phyloP scores from a whole-genome alignment of 2,797 vertebrate genomes.

The Sebastes flavidus region DNA sequence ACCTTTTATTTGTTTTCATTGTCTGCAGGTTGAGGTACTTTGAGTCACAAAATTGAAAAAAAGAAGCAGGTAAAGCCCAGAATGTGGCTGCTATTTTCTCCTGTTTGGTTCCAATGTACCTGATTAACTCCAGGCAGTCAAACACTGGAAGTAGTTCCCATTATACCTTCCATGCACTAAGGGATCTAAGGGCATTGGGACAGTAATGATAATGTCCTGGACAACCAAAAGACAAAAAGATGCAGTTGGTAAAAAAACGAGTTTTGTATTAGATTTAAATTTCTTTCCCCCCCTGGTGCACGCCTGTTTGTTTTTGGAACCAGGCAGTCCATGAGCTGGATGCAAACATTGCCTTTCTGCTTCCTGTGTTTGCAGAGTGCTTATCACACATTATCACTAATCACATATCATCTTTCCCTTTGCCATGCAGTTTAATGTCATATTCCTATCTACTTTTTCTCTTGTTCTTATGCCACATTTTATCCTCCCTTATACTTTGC shows the following conservation, averaged over 20 bases:
- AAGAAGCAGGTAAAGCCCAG: background rate
- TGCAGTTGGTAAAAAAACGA: background rate
- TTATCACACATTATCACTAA: background rate
- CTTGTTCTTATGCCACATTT: background rate
- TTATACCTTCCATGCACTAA: background rate
- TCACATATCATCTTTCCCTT: background rate
- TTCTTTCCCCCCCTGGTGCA: background rate
- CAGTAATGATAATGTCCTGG: constrained; percentile 1
- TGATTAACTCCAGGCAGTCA: background rate
- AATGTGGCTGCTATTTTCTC: background rate
- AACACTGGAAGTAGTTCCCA: background rate
- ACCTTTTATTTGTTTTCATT: background rate
- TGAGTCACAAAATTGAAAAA: background rate
- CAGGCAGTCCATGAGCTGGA: constrained; percentile 23
- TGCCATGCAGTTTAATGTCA: background rate
- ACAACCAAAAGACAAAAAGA: background rate
- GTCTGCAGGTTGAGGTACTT: background rate
- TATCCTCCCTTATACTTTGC: background rate
- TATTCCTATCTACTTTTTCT: background rate
- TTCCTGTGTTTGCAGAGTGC: constrained; percentile 40
- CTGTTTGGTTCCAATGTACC: background rate
- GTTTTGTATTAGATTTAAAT: background rate
- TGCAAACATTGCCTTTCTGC: constrained; percentile 56
- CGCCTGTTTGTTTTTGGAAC: constrained; percentile 47
- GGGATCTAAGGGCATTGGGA: constrained; percentile 7